Base-by-base conservation (phyloP, 2,797 vertebrate genomes). In the Coracias cyanogaster region DNA sequence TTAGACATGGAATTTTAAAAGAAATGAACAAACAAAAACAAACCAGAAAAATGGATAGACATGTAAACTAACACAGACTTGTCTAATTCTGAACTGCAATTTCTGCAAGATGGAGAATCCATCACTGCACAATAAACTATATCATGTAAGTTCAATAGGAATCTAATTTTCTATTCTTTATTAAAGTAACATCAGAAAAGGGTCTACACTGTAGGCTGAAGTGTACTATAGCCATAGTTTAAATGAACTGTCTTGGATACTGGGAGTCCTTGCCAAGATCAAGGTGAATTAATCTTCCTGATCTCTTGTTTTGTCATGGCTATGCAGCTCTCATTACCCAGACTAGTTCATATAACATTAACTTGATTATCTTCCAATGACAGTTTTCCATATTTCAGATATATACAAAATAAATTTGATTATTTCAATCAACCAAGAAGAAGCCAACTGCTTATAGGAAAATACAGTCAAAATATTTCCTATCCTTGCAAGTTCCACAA, bases 231-330 rank as follows among this genome's bases (percentile, higher is more conserved):
- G 78, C 28, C 64, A 87, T 55, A 85, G 6, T 95, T 91, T 92
- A 91, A 92, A 91, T 77, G 71, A 92, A 35, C 43, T 91, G 35
- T n/a, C 84, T 70, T 73, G 64, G 55, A 77, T 60, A 24, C 21
- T 60, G 67, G 21, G 51, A 93, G 64, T 60, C 71, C 51, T 93
- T 93, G 84, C 60, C 67, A 91, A 89, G 86, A 77, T 60, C 31
- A 58, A 64, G 78, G 67, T 87, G 77, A 89, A 94, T 82, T 80
- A 91, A 89, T 80, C 67, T 92, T 85, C 67, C 82, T 37, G 35
- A 79, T 93, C 35, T 81, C 62, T 37, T 46, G 7, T 60, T 94
- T 87, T 82, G 74, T 64, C 51, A 66, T 57, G 78, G 48, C 14
- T 60, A 1, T 77, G 55, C 60, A 80, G 35, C 28, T 82, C 64